Evolutionary conservation across 2,797 vertebrate species (phyloP).

Genomic region (Parauchenoglanis punctatus): DNA sequence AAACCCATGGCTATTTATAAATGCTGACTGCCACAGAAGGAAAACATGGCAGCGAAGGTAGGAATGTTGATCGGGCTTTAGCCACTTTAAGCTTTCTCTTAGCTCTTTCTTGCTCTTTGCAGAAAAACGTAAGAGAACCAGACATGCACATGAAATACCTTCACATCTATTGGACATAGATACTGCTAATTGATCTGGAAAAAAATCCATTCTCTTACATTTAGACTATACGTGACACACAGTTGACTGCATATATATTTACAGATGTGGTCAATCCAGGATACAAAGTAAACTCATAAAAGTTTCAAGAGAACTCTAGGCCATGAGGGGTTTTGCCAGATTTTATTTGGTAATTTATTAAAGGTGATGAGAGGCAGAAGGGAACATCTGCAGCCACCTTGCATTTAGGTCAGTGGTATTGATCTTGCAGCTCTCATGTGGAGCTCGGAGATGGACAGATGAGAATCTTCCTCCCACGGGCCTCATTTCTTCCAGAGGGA

Average conservation of each 20-base stretch:
- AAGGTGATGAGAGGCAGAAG: background rate
- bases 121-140: background rate
- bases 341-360: conserved; percentile 7
- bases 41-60: conserved; percentile 65
- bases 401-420: conserved; percentile 50
- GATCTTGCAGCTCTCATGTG: conserved; percentile 50
- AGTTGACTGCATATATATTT: background rate
- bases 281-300: conserved; percentile 1
- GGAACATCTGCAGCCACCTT: conserved; percentile 24
- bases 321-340: background rate
- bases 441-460: conserved; percentile 48
- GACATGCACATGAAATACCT: conserved; percentile 10
- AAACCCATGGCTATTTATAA: conserved; percentile 78
- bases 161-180: background rate
- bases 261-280: background rate
- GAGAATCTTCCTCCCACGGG: conserved; percentile 46
- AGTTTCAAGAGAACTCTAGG: background rate
- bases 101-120: conserved; percentile 20
- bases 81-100: conserved; percentile 14
- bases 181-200: conserved; percentile 9
- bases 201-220: conserved; percentile 2
- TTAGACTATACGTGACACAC: background rate
- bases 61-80: conserved; percentile 43
- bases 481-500: conserved; percentile 46
- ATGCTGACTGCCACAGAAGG: conserved; percentile 64